Conservation (phyloP, 2,888 invertebrate species). For the Pinctada fucata region DNA sequence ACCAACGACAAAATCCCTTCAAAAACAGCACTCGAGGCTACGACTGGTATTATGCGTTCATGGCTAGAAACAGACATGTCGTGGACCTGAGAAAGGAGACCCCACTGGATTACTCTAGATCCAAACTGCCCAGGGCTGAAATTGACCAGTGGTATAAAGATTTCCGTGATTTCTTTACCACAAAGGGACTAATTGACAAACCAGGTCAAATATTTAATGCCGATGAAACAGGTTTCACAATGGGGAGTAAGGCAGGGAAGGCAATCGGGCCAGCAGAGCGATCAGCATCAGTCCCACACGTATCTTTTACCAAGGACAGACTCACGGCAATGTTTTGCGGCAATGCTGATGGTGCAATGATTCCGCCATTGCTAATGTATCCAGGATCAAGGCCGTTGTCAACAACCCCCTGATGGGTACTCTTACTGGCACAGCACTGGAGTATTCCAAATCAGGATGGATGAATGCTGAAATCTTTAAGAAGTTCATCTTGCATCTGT, state of each 20-base stretch:
- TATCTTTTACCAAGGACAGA: not conserved
- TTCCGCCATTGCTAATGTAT: not conserved
- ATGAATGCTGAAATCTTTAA: not conserved
- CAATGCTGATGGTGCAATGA: not conserved
- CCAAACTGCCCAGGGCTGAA: not conserved
- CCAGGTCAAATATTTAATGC: not conserved
- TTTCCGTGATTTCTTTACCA: not conserved
- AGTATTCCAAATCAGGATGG: slow-evolving; percentile 5
- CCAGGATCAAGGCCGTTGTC: not conserved
- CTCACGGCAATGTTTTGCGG: not conserved
- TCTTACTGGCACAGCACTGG: not conserved
- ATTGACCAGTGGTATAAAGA: not conserved
- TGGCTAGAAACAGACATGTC: not conserved
- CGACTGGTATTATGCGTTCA: not conserved
- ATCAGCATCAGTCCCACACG: not conserved
- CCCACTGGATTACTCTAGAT: not conserved
- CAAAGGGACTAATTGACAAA: not conserved
- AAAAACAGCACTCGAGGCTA: not conserved
- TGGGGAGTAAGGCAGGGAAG: not conserved
- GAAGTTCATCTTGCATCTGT: slow-evolving; percentile 7
- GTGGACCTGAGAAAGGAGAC: not conserved
- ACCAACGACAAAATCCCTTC: not conserved
- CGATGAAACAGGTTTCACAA: not conserved
- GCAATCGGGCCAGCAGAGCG: not conserved
- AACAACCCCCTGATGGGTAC: not conserved